phyloP scores from a whole-genome alignment of 1,140 invertebrate species.

The Parapsyche elsis region DNA sequence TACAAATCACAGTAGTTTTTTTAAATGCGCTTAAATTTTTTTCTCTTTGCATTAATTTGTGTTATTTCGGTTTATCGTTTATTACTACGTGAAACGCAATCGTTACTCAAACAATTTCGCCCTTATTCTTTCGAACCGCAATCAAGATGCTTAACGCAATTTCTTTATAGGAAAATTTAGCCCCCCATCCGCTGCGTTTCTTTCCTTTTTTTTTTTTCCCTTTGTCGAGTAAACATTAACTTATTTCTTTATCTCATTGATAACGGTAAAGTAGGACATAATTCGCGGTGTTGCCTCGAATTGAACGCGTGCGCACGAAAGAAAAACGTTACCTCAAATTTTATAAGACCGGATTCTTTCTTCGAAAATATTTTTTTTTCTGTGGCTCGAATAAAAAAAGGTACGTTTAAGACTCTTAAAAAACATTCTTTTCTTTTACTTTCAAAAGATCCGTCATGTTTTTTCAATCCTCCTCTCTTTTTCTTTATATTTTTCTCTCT shows the following conservation, averaged over 20 bases:
- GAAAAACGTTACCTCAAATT: too few relatives aligned
- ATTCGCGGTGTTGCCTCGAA: too few relatives aligned
- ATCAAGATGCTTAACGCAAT: neutral
- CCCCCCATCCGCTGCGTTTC: neutral
- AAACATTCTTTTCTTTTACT: constrained; percentile 22
- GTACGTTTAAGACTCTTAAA: constrained; percentile 1
- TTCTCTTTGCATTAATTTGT: constrained; percentile 18
- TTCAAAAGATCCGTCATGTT: constrained; percentile 12
- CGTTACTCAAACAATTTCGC: constrained; percentile 24
- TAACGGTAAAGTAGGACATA: neutral
- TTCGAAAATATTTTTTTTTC: neutral
- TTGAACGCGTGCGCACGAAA: too few relatives aligned
- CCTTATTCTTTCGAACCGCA: neutral
- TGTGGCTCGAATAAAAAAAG: constrained; percentile 3
- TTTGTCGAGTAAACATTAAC: neutral
- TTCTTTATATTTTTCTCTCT: too few relatives aligned
- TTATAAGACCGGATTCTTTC: too few relatives aligned
- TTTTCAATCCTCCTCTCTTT: neutral
- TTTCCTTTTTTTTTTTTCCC: neutral
- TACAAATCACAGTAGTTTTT: constrained; percentile 8
- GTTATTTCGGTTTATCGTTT: constrained; percentile 28
- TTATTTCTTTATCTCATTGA: constrained; percentile 9
- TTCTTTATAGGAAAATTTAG: neutral
- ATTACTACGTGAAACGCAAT: constrained; percentile 20
- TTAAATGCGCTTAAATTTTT: neutral